Conservation (phyloP, 2,797 vertebrate genomes). For the Momotus momota region DNA sequence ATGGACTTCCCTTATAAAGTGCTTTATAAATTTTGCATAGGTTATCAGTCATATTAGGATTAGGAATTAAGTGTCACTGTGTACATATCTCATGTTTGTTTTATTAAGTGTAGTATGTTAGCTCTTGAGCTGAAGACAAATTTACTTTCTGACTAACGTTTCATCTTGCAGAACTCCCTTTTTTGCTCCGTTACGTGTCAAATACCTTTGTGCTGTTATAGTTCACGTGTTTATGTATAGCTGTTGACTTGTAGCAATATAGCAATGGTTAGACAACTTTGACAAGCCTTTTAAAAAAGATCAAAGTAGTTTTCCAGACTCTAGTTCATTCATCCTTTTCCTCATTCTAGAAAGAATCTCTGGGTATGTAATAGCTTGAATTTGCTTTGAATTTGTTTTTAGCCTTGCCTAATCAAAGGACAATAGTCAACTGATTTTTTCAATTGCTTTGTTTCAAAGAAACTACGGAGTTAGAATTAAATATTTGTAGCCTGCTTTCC, state of each 20-base stretch:
- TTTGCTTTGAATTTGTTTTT: background rate
- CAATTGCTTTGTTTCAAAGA: background rate
- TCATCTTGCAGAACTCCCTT: constrained; percentile 33
- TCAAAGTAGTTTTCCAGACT: constrained; percentile 3
- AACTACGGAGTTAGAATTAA: background rate
- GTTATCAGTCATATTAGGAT: constrained; percentile 46
- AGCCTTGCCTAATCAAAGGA: background rate
- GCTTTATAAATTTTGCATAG: constrained; percentile 42
- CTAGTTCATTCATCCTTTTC: background rate
- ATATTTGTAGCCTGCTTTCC: background rate
- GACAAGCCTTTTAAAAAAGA: constrained; percentile 37
- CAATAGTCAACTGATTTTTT: background rate
- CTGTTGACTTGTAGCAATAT: background rate
- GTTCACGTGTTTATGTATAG: constrained; percentile 44
- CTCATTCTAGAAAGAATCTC: background rate
- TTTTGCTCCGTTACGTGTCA: constrained; percentile 19
- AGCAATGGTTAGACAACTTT: constrained; percentile 24
- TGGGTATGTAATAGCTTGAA: background rate
- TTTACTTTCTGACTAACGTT: constrained; percentile 26
- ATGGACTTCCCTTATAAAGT: background rate
- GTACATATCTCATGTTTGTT: constrained; percentile 50
- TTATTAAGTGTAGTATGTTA: constrained; percentile 45
- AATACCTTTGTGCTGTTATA: background rate
- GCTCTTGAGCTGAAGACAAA: constrained; percentile 32
- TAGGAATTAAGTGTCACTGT: constrained; percentile 55